Evolutionary conservation across 1,140 invertebrate species (phyloP).

Genomic region (Halyomorpha halys): DNA sequence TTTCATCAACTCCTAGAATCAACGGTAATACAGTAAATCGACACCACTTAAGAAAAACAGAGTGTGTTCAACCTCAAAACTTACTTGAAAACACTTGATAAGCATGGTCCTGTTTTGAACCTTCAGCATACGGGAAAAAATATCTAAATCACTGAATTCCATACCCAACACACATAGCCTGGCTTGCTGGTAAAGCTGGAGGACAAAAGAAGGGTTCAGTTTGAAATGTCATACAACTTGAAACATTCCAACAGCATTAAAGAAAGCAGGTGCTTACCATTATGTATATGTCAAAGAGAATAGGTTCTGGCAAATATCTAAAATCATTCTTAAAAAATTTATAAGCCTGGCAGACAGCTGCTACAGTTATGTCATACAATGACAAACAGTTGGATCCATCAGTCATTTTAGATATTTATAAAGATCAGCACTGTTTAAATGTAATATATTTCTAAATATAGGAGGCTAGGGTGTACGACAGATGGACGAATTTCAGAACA

Average conservation of each 20-base stretch:
- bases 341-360: slow-evolving; percentile 26
- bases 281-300: slow-evolving; percentile 30
- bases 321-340: slow-evolving; percentile 28
- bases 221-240: background rate
- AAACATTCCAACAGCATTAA: background rate
- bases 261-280: slow-evolving; percentile 22
- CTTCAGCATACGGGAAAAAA: slow-evolving; percentile 59
- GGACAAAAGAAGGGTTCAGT: slow-evolving; percentile 29
- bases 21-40: background rate
- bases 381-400: slow-evolving; percentile 18
- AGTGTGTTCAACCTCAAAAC: background rate
- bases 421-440: background rate
- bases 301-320: slow-evolving; percentile 28
- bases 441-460: too few species aligned
- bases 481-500: background rate
- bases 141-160: slow-evolving; percentile 60
- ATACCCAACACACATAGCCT: slow-evolving; percentile 46
- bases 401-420: slow-evolving; percentile 12
- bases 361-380: slow-evolving; percentile 28
- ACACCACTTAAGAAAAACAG: slow-evolving; percentile 5
- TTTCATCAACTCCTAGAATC: slow-evolving; percentile 41
- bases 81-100: slow-evolving; percentile 54
- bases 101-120: slow-evolving; percentile 55
- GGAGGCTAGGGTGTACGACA: background rate
- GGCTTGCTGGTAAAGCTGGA: slow-evolving; percentile 53